Conservation (phyloP, 2,888 invertebrate species). For the Lasioglossum lativentre region DNA sequence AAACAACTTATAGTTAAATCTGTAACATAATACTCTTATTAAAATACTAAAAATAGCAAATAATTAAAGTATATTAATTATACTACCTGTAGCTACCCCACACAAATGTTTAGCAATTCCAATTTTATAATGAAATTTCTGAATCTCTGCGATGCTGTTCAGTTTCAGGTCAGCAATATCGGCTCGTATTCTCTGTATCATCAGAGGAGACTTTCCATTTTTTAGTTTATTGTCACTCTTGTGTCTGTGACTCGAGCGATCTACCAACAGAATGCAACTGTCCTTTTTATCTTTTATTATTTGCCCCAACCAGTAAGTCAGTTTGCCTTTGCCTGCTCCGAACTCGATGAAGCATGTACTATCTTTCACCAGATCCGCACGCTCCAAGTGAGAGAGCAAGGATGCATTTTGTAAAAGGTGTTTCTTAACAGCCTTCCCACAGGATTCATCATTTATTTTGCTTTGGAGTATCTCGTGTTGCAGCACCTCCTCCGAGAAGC, state of each 20-base stretch:
- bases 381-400: constrained; percentile 89
- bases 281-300: constrained; percentile 85
- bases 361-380: constrained; percentile 86
- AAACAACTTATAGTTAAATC: constrained; percentile 92
- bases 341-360: constrained; percentile 93
- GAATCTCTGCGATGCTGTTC: constrained; percentile 85
- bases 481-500: constrained; percentile 83
- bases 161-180: constrained; percentile 93
- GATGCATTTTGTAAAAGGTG: constrained; percentile 93
- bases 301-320: constrained; percentile 91
- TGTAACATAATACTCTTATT: constrained; percentile 75
- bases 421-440: constrained; percentile 88
- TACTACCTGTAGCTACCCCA: constrained; percentile 93
- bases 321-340: constrained; percentile 96
- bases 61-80: neutral
- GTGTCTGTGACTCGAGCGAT: constrained; percentile 92
- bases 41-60: neutral
- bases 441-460: constrained; percentile 86
- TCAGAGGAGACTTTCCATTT: constrained; percentile 82
- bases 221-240: constrained; percentile 90
- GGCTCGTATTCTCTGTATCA: constrained; percentile 89
- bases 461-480: constrained; percentile 85
- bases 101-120: constrained; percentile 96
- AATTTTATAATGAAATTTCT: constrained; percentile 85
- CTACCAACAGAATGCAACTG: constrained; percentile 90